A percentile compares a stretch with the other conserved stretches of the same genome.
phyloP scores from a whole-genome alignment of 2,888 invertebrate species.

The Cryptus armator region DNA sequence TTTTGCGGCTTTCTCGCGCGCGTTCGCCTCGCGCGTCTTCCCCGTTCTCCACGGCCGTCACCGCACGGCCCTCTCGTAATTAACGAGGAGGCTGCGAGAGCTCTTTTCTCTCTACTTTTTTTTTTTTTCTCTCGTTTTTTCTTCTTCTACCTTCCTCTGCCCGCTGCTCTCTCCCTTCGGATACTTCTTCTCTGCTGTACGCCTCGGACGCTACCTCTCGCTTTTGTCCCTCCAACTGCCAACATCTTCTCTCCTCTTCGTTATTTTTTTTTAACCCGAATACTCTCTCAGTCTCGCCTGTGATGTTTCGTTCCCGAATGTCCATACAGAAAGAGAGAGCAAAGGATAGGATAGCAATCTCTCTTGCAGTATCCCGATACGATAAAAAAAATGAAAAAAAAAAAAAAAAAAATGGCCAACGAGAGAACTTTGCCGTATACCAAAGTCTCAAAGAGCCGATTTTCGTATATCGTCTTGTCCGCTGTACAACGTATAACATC shows the following conservation, averaged over 20 bases:
- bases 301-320: conserved; percentile 13
- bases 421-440: background rate
- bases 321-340: conserved; percentile 34
- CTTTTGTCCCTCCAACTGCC: conserved; percentile 56
- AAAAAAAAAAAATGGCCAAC: background rate
- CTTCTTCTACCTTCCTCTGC: conserved; percentile 28
- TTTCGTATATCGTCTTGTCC: conserved; percentile 44
- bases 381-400: conserved; percentile 10
- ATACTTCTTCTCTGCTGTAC: conserved; percentile 20
- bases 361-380: conserved; percentile 34
- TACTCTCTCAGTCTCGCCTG: background rate
- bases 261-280: background rate
- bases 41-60: conserved; percentile 66
- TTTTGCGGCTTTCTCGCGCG: conserved; percentile 64
- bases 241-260: background rate
- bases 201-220: conserved; percentile 35
- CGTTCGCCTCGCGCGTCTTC: conserved; percentile 54
- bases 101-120: conserved; percentile 57
- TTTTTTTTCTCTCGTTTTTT: conserved; percentile 34
- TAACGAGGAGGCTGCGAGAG: conserved; percentile 67
- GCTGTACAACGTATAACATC: conserved; percentile 52
- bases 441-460: conserved; percentile 13
- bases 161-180: conserved; percentile 28
- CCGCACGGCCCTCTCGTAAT: conserved; percentile 68
- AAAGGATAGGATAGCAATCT: conserved; percentile 52